A percentile compares a stretch with the other conserved stretches of the same genome.
These are phyloP conservation scores for Penaeus indicus DNA, from an alignment of 1,140 invertebrate species.

Conservation along the genomic window DNA sequence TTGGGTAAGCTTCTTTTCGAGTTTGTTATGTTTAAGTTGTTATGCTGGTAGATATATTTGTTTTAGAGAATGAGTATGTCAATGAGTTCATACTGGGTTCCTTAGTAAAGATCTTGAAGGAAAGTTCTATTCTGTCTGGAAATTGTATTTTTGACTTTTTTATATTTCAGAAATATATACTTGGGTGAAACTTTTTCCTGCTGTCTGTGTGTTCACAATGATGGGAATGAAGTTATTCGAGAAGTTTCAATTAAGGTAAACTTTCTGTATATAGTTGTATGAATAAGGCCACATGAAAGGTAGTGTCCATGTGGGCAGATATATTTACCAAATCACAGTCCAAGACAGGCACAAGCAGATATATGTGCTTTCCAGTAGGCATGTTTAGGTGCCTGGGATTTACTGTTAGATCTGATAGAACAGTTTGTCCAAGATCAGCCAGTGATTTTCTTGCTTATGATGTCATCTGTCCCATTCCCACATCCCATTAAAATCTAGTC, in stretches of 20 bases:
- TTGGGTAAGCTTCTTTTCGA: slow-evolving; percentile 79
- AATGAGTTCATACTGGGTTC: slow-evolving; percentile 49
- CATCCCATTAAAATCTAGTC: too few species aligned
- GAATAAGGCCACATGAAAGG: not conserved
- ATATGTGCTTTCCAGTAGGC: too few species aligned
- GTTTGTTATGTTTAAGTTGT: slow-evolving; percentile 68
- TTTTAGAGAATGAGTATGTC: slow-evolving; percentile 40
- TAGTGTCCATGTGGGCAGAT: too few species aligned
- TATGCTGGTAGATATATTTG: not conserved
- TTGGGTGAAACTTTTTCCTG: slow-evolving; percentile 97
- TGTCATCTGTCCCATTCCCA: too few species aligned
- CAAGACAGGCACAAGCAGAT: too few species aligned
- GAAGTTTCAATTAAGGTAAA: slow-evolving; percentile 85
- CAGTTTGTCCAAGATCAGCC: too few species aligned
- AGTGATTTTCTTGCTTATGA: too few species aligned
- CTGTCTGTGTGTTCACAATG: slow-evolving; percentile 97
- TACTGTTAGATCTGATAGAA: too few species aligned
- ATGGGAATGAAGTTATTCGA: slow-evolving; percentile 85
- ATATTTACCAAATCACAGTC: not conserved
- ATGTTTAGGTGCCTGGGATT: too few species aligned
- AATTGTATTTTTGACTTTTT: slow-evolving; percentile 29
- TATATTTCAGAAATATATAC: slow-evolving; percentile 81
- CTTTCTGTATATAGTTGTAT: slow-evolving; percentile 24
- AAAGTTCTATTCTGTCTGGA: slow-evolving; percentile 20
- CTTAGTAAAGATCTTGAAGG: slow-evolving; percentile 12